Conservation (phyloP, 2,113 vertebrate genomes). For the Astur gentilis region DNA sequence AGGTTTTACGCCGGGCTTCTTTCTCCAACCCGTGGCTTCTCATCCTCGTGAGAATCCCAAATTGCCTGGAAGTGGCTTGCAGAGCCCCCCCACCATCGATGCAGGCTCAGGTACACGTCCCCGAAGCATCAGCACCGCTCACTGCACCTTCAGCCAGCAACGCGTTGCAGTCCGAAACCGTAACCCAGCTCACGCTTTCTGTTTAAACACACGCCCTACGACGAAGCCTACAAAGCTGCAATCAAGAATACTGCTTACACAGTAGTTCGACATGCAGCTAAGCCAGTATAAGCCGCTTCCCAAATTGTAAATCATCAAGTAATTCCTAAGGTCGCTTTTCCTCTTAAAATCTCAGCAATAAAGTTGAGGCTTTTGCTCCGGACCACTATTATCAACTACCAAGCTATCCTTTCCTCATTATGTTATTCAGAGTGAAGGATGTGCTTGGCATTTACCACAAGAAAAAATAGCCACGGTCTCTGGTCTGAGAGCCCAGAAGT, state of each 20-base stretch:
- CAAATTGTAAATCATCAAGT: constrained; percentile 23
- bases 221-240: constrained; percentile 17
- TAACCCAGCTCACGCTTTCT: neutral
- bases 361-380: constrained; percentile 36
- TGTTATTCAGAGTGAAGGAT: neutral
- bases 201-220: neutral
- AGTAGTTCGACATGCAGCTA: neutral
- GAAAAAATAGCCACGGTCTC: rapidly evolving
- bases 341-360: constrained; percentile 1
- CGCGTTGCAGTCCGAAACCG: neutral
- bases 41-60: rapidly evolving
- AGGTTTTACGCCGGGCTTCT: neutral
- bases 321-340: neutral
- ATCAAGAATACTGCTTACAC: constrained; percentile 29
- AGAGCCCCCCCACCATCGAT: rapidly evolving
- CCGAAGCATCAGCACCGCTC: neutral
- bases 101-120: neutral
- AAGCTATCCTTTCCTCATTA: neutral
- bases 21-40: neutral
- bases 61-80: neutral
- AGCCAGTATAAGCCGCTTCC: neutral
- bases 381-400: neutral
- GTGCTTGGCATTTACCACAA: neutral
- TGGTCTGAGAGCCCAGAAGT: neutral
- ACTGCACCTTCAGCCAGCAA: neutral